Base-by-base conservation (phyloP, 37 sponge, comb jelly and placozoan genomes). In the Cladorhizidae sp. region DNA sequence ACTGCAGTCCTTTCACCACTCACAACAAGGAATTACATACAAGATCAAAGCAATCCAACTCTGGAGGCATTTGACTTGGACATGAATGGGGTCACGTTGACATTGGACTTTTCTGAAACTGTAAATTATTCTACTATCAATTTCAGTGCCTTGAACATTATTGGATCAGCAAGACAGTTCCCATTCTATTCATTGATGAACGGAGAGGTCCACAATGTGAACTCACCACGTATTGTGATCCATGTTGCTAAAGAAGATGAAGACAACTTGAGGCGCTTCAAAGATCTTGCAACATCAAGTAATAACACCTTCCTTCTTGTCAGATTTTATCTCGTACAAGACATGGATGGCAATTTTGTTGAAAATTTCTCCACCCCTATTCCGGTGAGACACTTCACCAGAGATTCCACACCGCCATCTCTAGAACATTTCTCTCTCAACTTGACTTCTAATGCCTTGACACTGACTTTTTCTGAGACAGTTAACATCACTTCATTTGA, bases 81-180 rank as follows among this genome's bases (percentile, higher is more conserved):
- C 76, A 93, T 96, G 97, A 69, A 85, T 73, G 69, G 75, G 21
- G 86, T 89, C 38, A 54, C 51, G 9, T 36, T 96, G 22, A 86
- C 75, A 28, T 64, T 96, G 39, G 57, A 71, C 42, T 96, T 96
- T 86, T 83, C 88, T 35, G 97, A 96, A 50, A 90, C 86, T 72
- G 94, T 96, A 12, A 90, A 90, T 70, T 83, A 88, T 7, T 90
- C 88, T 23, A 78, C 79, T 32, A 70, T 96, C 15, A 59, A 93
- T 61, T 90, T 83, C 64, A 80, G 84, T 40, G 72, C 82, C 36
- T 73, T 96, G 51, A 96, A 86, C 31, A 40, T 96, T 1, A 77
- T 91, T 55, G 76, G 67, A 23, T 74, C 74, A 35, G 87, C 49
- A 20, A 40, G 29, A 15, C 85, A 85, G 1, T 18, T 62, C 33